These are phyloP conservation scores for rat (Rattus norvegicus) DNA, from an alignment of 2,113 vertebrate species.

Conservation along the genomic window GRCr8 NC_086037.1:62639001-62639500, in stretches of 20 bases:
- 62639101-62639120: not conserved
- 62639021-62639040: not conserved
- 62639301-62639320: not conserved
- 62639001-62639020: not conserved
- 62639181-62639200: not conserved
- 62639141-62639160: not conserved
- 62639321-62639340: not conserved
- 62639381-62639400: not conserved
- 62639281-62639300: conserved; percentile 13
- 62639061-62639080: not conserved
- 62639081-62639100: not conserved
- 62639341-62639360: not conserved
- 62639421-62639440: not conserved
- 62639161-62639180: not conserved
- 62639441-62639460: not conserved
- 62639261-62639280: not conserved
- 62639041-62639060: not conserved
- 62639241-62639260: not conserved
- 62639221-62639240: not conserved
- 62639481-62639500: not conserved
- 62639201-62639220: not conserved
- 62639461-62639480: not conserved
- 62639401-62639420: not conserved
- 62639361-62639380: not conserved
- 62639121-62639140: not conserved